Conservation (phyloP, 2,888 invertebrate species). For the Caradrina clavipalpis region DNA sequence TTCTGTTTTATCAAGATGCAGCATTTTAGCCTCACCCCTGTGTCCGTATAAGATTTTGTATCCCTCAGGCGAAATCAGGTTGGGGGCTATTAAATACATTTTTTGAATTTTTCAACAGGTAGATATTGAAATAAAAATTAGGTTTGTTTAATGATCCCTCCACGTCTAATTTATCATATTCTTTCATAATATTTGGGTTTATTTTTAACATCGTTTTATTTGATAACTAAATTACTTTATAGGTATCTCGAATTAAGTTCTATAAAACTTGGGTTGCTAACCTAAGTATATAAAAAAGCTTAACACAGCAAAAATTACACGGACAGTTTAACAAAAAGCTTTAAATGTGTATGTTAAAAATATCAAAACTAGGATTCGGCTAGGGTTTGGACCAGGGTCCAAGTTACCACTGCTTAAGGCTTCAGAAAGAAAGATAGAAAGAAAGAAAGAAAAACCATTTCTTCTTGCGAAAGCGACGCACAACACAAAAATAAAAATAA, state of each 20-base stretch:
- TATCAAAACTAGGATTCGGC: no score
- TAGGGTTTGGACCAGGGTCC: no score
- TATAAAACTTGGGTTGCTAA: neutral
- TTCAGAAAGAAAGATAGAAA: no score
- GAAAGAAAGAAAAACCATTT: no score
- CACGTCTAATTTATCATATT: conserved; percentile 73
- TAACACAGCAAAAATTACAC: neutral
- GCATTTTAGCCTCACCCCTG: conserved; percentile 68
- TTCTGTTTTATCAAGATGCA: conserved; percentile 46
- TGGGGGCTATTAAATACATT: conserved; percentile 73
- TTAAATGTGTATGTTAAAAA: no score
- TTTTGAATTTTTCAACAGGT: conserved; percentile 72
- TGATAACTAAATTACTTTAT: conserved; percentile 23
- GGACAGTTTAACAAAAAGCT: no score
- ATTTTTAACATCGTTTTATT: conserved; percentile 55
- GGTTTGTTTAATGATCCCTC: conserved; percentile 73
- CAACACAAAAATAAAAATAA: no score
- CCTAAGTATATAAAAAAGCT: neutral
- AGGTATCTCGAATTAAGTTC: neutral
- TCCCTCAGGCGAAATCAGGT: conserved; percentile 72
- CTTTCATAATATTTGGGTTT: conserved; percentile 69
- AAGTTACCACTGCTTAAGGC: no score
- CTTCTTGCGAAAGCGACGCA: no score
- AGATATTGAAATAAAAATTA: conserved; percentile 71
- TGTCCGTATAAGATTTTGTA: conserved; percentile 43